Conservation (phyloP, 2,888 invertebrate species). For the Embidobia sp. region DNA sequence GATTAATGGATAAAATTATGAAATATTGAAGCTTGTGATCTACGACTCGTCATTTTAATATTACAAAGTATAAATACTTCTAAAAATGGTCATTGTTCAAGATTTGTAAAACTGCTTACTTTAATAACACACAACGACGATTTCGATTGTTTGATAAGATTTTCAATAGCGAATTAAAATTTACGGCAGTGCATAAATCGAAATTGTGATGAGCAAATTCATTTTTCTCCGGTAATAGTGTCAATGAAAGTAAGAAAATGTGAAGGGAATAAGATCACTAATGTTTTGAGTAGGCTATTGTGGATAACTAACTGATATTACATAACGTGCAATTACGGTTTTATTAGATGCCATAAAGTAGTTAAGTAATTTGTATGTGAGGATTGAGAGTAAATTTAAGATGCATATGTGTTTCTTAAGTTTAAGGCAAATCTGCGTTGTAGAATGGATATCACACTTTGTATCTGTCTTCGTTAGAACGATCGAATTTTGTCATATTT, state of each 20-base stretch:
- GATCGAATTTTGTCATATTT: constrained; percentile 10
- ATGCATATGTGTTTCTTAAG: constrained; percentile 19
- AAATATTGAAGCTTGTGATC: too few relatives aligned
- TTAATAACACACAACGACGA: too few relatives aligned
- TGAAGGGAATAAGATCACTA: constrained; percentile 39
- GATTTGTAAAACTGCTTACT: too few relatives aligned
- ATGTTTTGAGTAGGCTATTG: constrained; percentile 32
- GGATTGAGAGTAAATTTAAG: constrained; percentile 37
- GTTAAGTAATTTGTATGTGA: constrained; percentile 53
- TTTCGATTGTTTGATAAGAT: background rate
- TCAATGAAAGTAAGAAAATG: constrained; percentile 37
- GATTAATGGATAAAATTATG: too few relatives aligned
- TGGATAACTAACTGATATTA: constrained; percentile 32
- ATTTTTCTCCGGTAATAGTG: constrained; percentile 14
- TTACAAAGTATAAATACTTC: too few relatives aligned
- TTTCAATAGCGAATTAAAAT: background rate
- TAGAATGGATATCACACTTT: constrained; percentile 4
- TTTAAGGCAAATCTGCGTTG: constrained; percentile 20
- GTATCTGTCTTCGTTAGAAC: constrained; percentile 29
- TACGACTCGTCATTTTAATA: too few relatives aligned
- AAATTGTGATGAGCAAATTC: background rate
- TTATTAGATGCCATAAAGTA: constrained; percentile 60
- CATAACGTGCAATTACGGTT: constrained; percentile 52
- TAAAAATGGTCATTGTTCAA: too few relatives aligned
- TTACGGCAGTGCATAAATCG: background rate